These are phyloP conservation scores for Musca vetustissima DNA, from an alignment of 1,140 invertebrate species.

Conservation along the genomic window DNA sequence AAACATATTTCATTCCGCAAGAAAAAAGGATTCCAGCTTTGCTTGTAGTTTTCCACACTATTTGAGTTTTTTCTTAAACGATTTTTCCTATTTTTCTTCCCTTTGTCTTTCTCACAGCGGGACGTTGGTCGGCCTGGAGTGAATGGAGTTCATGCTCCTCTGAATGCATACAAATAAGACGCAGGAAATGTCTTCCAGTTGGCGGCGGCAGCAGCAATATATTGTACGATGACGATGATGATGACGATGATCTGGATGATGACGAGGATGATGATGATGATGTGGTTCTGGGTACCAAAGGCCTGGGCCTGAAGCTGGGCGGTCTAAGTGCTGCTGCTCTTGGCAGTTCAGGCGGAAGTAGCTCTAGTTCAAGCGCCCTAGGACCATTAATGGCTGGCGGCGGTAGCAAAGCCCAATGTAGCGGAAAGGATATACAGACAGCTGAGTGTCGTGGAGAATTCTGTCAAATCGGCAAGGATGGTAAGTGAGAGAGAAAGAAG, in stretches of 20 bases:
- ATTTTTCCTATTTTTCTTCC: background rate
- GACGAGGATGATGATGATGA: conserved; percentile 62
- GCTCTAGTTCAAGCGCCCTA: background rate
- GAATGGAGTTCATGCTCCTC: conserved; percentile 84
- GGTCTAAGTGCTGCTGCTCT: conserved; percentile 29
- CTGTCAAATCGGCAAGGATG: conserved; percentile 57
- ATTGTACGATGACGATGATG: conserved; percentile 58
- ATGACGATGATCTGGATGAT: conserved; percentile 57
- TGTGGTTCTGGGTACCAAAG: conserved; percentile 41
- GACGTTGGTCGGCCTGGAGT: conserved; percentile 84
- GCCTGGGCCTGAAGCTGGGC: conserved; percentile 26
- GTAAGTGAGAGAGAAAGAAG: conserved; percentile 32
- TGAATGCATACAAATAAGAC: conserved; percentile 79
- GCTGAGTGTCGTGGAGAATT: conserved; percentile 59
- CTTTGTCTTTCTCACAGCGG: conserved; percentile 39
- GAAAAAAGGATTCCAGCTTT: background rate
- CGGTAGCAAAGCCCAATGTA: conserved; percentile 49
- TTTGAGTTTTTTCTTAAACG: conserved; percentile 12
- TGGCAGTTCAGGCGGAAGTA: conserved; percentile 28
- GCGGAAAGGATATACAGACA: conserved; percentile 56
- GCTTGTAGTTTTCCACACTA: background rate
- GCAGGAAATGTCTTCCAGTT: conserved; percentile 71
- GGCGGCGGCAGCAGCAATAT: conserved; percentile 28
- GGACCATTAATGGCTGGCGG: conserved; percentile 27
- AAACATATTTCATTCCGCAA: background rate